phyloP scores from a whole-genome alignment of 2,797 vertebrate species.

The Etheostoma nigrum region DNA sequence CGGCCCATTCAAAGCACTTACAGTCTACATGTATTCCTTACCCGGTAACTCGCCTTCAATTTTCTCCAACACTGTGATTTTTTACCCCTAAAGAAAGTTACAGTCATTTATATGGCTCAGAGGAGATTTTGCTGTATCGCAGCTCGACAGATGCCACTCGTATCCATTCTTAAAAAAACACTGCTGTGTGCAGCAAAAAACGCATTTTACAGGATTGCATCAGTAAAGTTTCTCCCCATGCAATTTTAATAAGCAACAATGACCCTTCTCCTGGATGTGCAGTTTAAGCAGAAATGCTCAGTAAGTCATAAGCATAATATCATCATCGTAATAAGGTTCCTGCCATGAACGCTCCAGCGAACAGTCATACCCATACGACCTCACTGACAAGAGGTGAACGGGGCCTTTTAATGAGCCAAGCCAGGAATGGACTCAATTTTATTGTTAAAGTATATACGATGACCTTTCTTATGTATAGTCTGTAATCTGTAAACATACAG shows the following conservation, averaged over 20 bases:
- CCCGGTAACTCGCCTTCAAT: conserved; percentile 16
- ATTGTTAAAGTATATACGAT: neutral
- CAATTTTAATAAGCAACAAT: conserved; percentile 51
- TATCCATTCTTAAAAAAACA: conserved; percentile 7
- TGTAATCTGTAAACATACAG: conserved; percentile 15
- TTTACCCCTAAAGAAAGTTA: neutral
- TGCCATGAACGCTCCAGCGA: conserved; percentile 9
- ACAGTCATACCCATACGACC: neutral
- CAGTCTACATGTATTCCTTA: neutral
- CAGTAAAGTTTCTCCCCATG: conserved; percentile 35
- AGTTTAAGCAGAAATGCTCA: conserved; percentile 31
- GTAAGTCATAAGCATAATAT: neutral
- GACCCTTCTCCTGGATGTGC: conserved; percentile 39
- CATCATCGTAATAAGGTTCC: conserved; percentile 35
- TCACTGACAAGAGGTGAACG: neutral
- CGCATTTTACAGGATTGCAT: conserved; percentile 24
- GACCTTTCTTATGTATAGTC: neutral
- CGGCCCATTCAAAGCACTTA: conserved; percentile 9
- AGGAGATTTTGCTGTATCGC: conserved; percentile 37
- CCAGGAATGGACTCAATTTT: neutral
- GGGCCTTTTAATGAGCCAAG: conserved; percentile 20
- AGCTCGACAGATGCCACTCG: conserved; percentile 33
- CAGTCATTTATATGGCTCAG: conserved; percentile 27
- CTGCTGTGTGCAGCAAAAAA: conserved; percentile 24
- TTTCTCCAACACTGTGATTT: conserved; percentile 13